phyloP scores from a whole-genome alignment of 2,797 vertebrate species.

The Okamejei kenojei region DNA sequence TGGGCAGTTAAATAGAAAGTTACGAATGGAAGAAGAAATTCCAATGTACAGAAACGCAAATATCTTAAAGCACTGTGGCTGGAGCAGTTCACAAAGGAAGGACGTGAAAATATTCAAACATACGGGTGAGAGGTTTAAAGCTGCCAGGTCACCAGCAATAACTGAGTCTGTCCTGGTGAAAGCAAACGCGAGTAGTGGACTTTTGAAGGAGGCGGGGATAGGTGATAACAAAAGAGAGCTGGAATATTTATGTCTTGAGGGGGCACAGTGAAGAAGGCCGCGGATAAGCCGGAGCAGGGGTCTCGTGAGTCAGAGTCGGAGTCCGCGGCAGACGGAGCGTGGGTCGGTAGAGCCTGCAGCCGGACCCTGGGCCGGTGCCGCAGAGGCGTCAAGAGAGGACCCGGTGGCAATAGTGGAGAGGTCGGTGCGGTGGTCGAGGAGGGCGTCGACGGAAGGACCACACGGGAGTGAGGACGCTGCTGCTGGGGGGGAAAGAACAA shows the following conservation, averaged over 20 bases:
- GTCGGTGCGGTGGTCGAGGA: too few relatives aligned
- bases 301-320: too few relatives aligned
- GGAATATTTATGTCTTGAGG: neutral
- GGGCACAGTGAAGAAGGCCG: neutral
- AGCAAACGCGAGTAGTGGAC: neutral
- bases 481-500: too few relatives aligned
- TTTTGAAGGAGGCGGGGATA: neutral
- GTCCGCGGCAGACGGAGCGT: too few relatives aligned
- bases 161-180: neutral
- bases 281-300: too few relatives aligned
- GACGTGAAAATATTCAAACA: neutral
- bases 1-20: neutral
- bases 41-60: neutral
- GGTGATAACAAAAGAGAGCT: neutral
- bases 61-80: neutral
- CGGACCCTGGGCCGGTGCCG: too few relatives aligned
- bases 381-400: too few relatives aligned
- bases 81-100: neutral
- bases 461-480: too few relatives aligned
- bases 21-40: neutral
- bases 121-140: neutral
- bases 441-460: too few relatives aligned
- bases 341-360: too few relatives aligned
- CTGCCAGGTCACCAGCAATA: neutral
- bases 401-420: too few relatives aligned